A percentile compares a stretch with the other conserved stretches of the same genome.
Evolutionary conservation across 2,888 invertebrate genomes (phyloP).

Genomic region (Nebria salina): DNA sequence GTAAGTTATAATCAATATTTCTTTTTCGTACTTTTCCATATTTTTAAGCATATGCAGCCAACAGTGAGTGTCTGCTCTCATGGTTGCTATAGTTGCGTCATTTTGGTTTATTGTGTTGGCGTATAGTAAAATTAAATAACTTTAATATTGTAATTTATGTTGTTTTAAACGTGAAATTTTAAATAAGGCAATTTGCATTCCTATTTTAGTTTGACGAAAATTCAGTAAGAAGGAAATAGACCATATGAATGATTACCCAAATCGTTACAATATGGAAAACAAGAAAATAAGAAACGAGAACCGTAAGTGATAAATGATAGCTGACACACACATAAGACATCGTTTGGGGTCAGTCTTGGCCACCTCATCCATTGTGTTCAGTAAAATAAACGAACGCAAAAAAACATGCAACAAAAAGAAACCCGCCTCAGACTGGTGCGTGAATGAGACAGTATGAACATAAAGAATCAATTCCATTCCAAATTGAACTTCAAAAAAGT

Average conservation of each 20-base stretch:
- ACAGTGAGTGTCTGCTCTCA: too few species aligned
- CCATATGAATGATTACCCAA: neutral
- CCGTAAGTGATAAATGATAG: constrained; percentile 35
- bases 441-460: constrained; percentile 9
- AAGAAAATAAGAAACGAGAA: neutral
- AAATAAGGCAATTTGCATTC: neutral
- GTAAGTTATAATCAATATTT: too few species aligned
- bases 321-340: constrained; percentile 40
- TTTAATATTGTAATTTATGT: too few species aligned
- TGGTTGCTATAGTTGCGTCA: too few species aligned
- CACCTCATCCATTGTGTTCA: constrained; percentile 41
- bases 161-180: neutral
- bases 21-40: too few species aligned
- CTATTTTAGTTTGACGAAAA: neutral
- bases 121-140: too few species aligned
- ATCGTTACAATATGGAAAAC: constrained; percentile 12
- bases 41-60: too few species aligned
- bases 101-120: too few species aligned
- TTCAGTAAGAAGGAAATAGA: neutral
- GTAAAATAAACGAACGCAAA: constrained; percentile 22
- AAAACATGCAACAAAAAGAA: constrained; percentile 14
- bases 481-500: neutral
- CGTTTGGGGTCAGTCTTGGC: constrained; percentile 19
- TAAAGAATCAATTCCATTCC: constrained; percentile 5
- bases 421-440: neutral